phyloP scores from a whole-genome alignment of 2,888 invertebrate species.

The Hyles lineata region DNA sequence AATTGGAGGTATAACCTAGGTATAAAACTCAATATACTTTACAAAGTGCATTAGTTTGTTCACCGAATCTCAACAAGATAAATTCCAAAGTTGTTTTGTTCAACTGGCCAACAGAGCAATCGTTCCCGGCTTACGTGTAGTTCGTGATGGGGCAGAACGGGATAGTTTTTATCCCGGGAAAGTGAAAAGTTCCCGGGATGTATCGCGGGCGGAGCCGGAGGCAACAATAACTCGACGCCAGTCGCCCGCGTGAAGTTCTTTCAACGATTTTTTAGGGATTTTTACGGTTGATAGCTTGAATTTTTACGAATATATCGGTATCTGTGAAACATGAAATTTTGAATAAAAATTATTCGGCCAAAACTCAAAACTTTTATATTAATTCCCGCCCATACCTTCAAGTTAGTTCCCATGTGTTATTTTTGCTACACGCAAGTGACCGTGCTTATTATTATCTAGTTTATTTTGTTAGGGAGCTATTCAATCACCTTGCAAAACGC shows the following conservation, averaged over 20 bases:
- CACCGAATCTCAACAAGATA: constrained; percentile 18
- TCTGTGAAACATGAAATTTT: too few relatives aligned
- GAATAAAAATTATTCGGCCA: too few relatives aligned
- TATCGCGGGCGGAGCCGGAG: constrained; percentile 1
- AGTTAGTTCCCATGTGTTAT: too few relatives aligned
- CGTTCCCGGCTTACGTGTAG: constrained; percentile 17
- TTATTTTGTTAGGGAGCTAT: neutral
- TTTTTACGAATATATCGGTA: neutral
- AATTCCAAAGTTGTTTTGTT: constrained; percentile 21
- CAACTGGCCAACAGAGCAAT: constrained; percentile 21
- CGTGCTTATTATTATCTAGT: neutral
- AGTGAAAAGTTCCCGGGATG: constrained; percentile 22
- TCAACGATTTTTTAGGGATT: too few relatives aligned
- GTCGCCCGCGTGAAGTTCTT: neutral
- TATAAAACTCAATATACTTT: too few relatives aligned
- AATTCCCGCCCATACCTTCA: too few relatives aligned
- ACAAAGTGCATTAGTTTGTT: neutral
- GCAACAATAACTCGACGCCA: neutral
- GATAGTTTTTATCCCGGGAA: constrained; percentile 17
- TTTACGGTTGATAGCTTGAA: neutral
- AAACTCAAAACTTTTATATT: too few relatives aligned
- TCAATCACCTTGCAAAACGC: too few relatives aligned
- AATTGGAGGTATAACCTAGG: too few relatives aligned
- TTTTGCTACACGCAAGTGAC: too few relatives aligned
- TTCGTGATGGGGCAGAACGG: neutral